phyloP scores from a whole-genome alignment of 2,113 vertebrate species.

The Chaetura pelagica region DNA sequence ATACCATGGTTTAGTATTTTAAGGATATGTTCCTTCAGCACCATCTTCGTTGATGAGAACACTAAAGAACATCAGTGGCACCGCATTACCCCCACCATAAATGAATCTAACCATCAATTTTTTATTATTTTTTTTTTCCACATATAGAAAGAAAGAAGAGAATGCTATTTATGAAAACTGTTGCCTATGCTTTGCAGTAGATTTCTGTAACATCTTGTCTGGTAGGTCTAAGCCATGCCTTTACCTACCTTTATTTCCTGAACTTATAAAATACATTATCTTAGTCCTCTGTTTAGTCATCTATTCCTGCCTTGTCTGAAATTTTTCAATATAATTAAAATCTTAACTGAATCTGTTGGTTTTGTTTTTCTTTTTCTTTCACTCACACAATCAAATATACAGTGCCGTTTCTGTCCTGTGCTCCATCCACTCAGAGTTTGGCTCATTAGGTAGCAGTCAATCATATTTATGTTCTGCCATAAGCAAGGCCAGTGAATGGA shows the following conservation, averaged over 20 bases:
- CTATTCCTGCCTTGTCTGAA: neutral
- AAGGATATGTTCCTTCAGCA: neutral
- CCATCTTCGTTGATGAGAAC: neutral
- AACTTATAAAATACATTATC: neutral
- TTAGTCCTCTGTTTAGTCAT: neutral
- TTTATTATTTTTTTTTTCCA: neutral
- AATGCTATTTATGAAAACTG: neutral
- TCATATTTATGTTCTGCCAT: neutral
- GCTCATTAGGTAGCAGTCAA: neutral
- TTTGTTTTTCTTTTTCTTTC: neutral
- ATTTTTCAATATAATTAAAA: neutral
- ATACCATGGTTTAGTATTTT: neutral
- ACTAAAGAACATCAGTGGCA: neutral
- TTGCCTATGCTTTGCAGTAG: neutral
- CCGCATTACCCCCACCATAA: neutral
- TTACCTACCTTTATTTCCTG: neutral
- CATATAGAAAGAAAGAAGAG: neutral
- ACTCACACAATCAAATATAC: neutral
- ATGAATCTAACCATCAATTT: neutral
- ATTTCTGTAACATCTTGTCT: neutral
- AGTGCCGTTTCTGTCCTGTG: neutral
- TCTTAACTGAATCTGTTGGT: neutral
- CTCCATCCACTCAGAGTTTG: neutral
- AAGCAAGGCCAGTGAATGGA: neutral
- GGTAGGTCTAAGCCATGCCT: neutral